Conservation (phyloP, 2,113 vertebrate genomes). For the Asarcornis scutulata region DNA sequence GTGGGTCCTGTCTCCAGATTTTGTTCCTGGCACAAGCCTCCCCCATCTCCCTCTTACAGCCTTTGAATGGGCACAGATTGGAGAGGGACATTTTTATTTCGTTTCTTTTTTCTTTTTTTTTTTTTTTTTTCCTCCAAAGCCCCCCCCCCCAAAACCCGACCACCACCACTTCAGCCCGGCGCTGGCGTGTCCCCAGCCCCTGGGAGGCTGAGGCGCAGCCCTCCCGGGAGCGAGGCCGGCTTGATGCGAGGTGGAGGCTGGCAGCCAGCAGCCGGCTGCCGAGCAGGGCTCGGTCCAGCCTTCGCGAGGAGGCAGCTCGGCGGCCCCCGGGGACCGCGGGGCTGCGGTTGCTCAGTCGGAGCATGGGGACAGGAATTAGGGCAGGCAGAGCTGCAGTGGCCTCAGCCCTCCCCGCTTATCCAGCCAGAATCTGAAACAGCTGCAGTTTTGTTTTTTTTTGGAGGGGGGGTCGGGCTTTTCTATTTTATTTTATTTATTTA, state of each 20-base stretch:
- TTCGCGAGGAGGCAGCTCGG: not conserved
- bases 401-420: not conserved
- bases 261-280: not conserved
- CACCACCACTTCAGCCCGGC: fast-evolving
- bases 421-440: constrained; percentile 15
- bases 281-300: not conserved
- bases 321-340: constrained; percentile 34
- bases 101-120: not conserved
- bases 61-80: not conserved
- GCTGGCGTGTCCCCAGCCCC: not conserved
- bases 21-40: not conserved
- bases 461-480: no score
- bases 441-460: not conserved
- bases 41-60: not conserved
- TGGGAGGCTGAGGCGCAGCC: not conserved
- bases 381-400: constrained; percentile 25
- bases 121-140: fast-evolving
- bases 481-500: no score
- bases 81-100: not conserved
- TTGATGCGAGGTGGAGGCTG: not conserved
- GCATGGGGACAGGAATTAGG: constrained; percentile 39
- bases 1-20: not conserved
- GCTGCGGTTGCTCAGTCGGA: constrained; percentile 35
- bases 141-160: not conserved
- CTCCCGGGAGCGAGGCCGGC: not conserved